phyloP scores from a whole-genome alignment of 2,797 vertebrate species.

The Arrhamphus sclerolepis region DNA sequence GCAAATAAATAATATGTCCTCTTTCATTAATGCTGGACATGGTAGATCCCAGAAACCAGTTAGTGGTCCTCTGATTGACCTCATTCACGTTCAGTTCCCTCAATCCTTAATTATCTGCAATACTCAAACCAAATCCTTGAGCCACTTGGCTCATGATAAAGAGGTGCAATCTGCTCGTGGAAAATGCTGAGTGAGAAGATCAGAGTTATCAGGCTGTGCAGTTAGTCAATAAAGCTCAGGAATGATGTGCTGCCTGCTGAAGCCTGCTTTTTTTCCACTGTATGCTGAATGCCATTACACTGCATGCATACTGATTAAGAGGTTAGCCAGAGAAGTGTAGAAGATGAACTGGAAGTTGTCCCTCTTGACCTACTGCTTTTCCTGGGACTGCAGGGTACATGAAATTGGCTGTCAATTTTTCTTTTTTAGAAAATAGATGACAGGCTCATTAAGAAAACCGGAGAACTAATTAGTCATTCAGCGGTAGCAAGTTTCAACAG shows the following conservation, averaged over 20 bases:
- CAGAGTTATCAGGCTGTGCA: conserved; percentile 40
- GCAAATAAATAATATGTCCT: background rate
- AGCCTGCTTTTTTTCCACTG: conserved; percentile 49
- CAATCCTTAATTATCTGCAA: conserved; percentile 45
- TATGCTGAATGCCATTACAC: conserved; percentile 31
- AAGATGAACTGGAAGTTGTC: conserved; percentile 27
- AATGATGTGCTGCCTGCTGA: conserved; percentile 60
- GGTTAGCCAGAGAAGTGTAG: conserved; percentile 22
- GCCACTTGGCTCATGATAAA: conserved; percentile 28
- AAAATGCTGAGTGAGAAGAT: conserved; percentile 62
- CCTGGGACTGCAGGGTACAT: background rate
- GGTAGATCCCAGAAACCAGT: conserved; percentile 3
- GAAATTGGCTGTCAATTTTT: background rate
- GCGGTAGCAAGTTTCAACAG: conserved; percentile 50
- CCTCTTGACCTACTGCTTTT: conserved; percentile 31
- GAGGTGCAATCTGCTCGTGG: conserved; percentile 38
- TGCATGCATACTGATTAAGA: conserved; percentile 30
- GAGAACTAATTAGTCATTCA: conserved; percentile 50
- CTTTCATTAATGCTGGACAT: background rate
- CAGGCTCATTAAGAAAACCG: conserved; percentile 35
- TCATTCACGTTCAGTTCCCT: conserved; percentile 26
- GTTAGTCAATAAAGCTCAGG: conserved; percentile 63
- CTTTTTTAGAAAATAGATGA: conserved; percentile 4
- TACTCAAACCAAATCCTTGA: conserved; percentile 45
- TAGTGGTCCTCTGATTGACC: conserved; percentile 31